phyloP scores from a whole-genome alignment of 92 coral and sea anemone genomes.

The Galaxea fascicularis region DNA sequence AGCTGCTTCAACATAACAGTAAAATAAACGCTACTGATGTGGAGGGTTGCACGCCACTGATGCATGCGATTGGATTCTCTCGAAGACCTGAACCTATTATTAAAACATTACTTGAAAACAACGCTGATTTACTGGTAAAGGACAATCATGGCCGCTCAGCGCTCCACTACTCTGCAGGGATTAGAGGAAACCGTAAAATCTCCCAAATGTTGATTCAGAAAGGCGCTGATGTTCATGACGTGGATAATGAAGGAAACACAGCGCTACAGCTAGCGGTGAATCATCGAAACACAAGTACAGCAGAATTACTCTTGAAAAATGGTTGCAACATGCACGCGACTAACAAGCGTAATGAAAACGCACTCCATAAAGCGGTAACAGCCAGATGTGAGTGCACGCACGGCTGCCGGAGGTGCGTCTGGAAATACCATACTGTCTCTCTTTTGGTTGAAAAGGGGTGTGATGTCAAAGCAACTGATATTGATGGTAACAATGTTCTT shows the following conservation, averaged over 20 bases:
- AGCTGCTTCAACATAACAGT: constrained; percentile 62
- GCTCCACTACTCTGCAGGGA: constrained; percentile 81
- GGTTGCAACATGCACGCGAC: constrained; percentile 53
- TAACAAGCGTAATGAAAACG: constrained; percentile 68
- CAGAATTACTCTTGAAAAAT: constrained; percentile 69
- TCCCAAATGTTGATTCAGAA: constrained; percentile 71
- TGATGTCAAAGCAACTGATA: constrained; percentile 67
- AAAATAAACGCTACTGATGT: constrained; percentile 66
- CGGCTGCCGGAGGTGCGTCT: constrained; percentile 84
- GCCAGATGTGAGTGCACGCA: constrained; percentile 83
- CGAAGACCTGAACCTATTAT: constrained; percentile 69
- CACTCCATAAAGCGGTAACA: constrained; percentile 74
- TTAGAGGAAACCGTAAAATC: constrained; percentile 71
- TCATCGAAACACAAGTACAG: constrained; percentile 78
- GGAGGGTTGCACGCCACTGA: constrained; percentile 80
- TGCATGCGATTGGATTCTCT: constrained; percentile 68
- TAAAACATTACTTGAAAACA: constrained; percentile 57
- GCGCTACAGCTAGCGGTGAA: constrained; percentile 81
- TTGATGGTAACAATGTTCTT: constrained; percentile 76
- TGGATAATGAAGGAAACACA: constrained; percentile 70
- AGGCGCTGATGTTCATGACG: constrained; percentile 66
- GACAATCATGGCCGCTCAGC: constrained; percentile 67
- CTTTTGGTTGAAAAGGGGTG: constrained; percentile 73
- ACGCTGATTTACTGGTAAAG: constrained; percentile 55
- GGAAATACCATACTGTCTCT: constrained; percentile 87